A percentile compares a stretch with the other conserved stretches of the same genome.
phyloP scores from a whole-genome alignment of 92 coral and sea anemone species.

The Zoanthus sansibaricus region DNA sequence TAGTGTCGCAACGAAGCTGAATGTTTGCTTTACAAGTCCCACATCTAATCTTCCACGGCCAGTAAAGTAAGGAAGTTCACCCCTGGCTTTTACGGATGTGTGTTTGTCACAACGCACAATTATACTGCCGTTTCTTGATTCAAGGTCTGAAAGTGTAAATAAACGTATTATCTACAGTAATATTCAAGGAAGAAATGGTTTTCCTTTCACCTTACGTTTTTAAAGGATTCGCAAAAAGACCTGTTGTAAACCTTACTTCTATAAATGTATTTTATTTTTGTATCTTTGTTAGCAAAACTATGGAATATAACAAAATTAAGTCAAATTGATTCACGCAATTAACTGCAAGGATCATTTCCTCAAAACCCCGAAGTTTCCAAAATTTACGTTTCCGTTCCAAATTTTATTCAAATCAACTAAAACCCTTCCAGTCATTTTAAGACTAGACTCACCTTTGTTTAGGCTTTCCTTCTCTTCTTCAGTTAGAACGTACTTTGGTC shows the following conservation, averaged over 20 bases:
- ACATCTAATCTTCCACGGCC: conserved; percentile 66
- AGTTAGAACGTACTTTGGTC: conserved; percentile 10
- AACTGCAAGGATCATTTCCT: background rate
- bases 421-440: background rate
- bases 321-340: conserved; percentile 2
- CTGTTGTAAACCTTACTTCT: background rate
- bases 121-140: conserved; percentile 58
- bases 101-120: conserved; percentile 60
- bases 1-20: conserved; percentile 53
- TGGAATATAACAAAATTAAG: background rate
- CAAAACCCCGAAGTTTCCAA: background rate
- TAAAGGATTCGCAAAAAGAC: background rate
- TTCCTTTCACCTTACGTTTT: background rate
- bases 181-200: conserved; percentile 21
- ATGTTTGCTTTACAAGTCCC: conserved; percentile 55
- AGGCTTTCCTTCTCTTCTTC: conserved; percentile 56
- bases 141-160: conserved; percentile 55
- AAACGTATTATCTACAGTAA: background rate
- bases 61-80: conserved; percentile 50
- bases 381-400: background rate
- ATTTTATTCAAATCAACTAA: background rate
- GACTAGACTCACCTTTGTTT: conserved; percentile 58
- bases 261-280: background rate
- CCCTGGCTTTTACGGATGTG: conserved; percentile 55
- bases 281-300: background rate